Evolutionary conservation across 2,888 invertebrate species (phyloP), one percentile per base, ranked within the genome.

Genomic region (Calliopum simillimum): DNA sequence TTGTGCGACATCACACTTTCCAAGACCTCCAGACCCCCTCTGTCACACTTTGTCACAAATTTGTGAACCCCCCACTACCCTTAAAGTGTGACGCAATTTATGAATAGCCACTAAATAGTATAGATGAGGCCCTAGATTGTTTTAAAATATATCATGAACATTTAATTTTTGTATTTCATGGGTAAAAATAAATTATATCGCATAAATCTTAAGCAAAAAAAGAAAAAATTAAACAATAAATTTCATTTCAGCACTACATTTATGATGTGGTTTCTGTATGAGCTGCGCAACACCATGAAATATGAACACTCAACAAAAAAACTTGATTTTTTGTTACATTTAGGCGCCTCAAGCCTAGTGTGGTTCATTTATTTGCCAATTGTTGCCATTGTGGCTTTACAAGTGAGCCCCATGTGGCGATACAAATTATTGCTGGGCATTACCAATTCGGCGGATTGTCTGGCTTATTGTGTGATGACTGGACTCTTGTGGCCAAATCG

Each of bases 281-380:
- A 91, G 80, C 80, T 89, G 82, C 89, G 94, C 51, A 91, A 90
- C 72, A 94, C 95, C 4, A 94, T 94, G 91, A 88, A 91, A 74
- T 91, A 93, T 77, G 94, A 94, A 82, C 92, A 93, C 83, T 93
- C 93, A 82, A 91, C 90, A 68, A 91, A 92, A 78, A 96, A 97
- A 84, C 88, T 97, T 46, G 94, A 97, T 84, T 99, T 99, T 86
- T 90, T 98, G 69, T 90, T 98, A 63, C 98, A 99, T 85, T 96
- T 98, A 86, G 99, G 98, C 68, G 98, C 98, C 14, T 98, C 98
- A 16, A 97, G 97, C 82, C 89, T 99, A 49, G 98, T 99, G 13
- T 99, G 99, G 99, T 98, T 99, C 84, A 96, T 98, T 77, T 98
- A 99, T 86, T 89, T 98, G 81, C 98, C 98, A 13, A 93, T 98